These are phyloP conservation scores for Lepidocyrtoides sp. DNA, from an alignment of 2,888 invertebrate genomes.

Conservation along the genomic window DNA sequence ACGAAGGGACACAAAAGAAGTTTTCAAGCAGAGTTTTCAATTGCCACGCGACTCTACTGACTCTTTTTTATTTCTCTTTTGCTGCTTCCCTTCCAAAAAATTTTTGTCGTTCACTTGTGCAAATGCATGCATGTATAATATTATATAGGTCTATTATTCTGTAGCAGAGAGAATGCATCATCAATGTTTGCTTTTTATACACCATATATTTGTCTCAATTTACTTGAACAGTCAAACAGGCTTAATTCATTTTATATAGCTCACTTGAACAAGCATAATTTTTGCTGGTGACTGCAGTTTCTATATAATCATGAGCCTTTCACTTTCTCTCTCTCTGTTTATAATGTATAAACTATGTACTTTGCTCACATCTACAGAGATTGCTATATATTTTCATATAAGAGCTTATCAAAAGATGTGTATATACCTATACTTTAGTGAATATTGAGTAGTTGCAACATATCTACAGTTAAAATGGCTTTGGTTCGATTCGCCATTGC, in stretches of 20 bases:
- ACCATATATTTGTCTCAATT: constrained; percentile 66
- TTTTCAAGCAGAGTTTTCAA: constrained; percentile 83
- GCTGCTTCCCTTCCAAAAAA: constrained; percentile 19
- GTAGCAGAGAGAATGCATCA: too few relatives aligned
- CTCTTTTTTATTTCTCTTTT: constrained; percentile 59
- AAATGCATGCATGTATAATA: constrained; percentile 6
- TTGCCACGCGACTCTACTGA: constrained; percentile 83
- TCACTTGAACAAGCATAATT: constrained; percentile 16
- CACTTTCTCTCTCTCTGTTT: not conserved
- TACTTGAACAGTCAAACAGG: constrained; percentile 36
- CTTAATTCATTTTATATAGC: constrained; percentile 51
- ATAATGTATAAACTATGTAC: too few relatives aligned
- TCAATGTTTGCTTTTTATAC: not conserved
- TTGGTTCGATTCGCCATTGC: too few relatives aligned
- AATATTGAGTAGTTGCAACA: too few relatives aligned
- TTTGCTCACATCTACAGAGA: too few relatives aligned
- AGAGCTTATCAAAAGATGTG: too few relatives aligned
- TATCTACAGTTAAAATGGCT: too few relatives aligned
- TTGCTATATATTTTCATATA: too few relatives aligned
- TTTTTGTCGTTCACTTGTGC: not conserved
- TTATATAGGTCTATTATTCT: too few relatives aligned
- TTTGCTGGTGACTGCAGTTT: constrained; percentile 2
- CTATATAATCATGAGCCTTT: not conserved
- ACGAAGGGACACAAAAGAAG: constrained; percentile 78
- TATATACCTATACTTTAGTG: too few relatives aligned